Conservation (phyloP, 2,888 invertebrate species). For the Hoplodrina blanda region DNA sequence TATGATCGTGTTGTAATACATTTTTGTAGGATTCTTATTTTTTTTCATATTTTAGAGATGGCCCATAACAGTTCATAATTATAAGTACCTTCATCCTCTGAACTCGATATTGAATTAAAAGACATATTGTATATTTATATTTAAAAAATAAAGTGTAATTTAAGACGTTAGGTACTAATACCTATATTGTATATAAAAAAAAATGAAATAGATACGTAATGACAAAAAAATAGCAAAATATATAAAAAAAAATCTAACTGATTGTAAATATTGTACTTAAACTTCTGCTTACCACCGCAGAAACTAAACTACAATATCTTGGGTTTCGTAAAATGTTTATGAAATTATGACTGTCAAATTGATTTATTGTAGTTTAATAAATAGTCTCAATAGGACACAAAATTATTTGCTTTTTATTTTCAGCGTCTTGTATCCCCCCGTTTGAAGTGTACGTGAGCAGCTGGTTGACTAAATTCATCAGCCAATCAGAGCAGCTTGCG, state of each 20-base stretch:
- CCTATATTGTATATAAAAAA: constrained; percentile 64
- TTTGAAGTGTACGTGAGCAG: too few species aligned
- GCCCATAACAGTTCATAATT: neutral
- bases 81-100: neutral
- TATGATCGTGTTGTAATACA: too few species aligned
- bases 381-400: constrained; percentile 31
- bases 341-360: constrained; percentile 48
- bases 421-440: neutral
- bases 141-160: constrained; percentile 27
- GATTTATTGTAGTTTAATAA: constrained; percentile 53
- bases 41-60: too few species aligned
- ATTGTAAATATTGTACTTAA: constrained; percentile 58
- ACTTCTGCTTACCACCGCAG: constrained; percentile 35
- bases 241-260: constrained; percentile 29
- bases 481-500: too few species aligned
- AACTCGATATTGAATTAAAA: neutral
- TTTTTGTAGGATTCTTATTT: too few species aligned
- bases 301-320: constrained; percentile 41
- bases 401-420: constrained; percentile 14
- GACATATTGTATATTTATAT: constrained; percentile 28
- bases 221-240: constrained; percentile 43
- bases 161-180: constrained; percentile 48
- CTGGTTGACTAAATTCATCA: too few species aligned
- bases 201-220: constrained; percentile 44
- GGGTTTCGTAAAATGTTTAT: constrained; percentile 38